phyloP scores from a whole-genome alignment of 2,113 vertebrate genomes.

The Syngnathus scovelli region DNA sequence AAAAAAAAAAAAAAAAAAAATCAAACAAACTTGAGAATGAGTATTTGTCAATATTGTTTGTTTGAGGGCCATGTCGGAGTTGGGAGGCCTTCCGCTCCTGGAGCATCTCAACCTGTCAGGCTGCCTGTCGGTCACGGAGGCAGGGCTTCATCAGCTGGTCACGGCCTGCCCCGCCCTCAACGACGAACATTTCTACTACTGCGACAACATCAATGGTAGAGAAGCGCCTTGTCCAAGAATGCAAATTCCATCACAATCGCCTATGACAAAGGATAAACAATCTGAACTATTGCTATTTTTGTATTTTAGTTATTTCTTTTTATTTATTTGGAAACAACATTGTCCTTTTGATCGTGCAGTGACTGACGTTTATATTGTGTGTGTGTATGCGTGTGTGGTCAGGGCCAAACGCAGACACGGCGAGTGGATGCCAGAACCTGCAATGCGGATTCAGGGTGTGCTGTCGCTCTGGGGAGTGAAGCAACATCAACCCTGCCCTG shows the following conservation, averaged over 20 bases:
- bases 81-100: slow-evolving; percentile 86
- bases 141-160: slow-evolving; percentile 90
- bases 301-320: neutral
- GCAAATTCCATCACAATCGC: too few species aligned
- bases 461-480: slow-evolving; percentile 97
- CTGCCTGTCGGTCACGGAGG: slow-evolving; percentile 87
- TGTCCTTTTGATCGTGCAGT: too few species aligned
- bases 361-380: neutral
- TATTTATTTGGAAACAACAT: neutral
- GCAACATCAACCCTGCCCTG: slow-evolving; percentile 13
- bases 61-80: slow-evolving; percentile 83
- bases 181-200: slow-evolving; percentile 99
- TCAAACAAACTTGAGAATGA: too few species aligned
- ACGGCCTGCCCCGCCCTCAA: slow-evolving; percentile 89
- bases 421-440: slow-evolving; percentile 98
- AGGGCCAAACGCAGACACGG: slow-evolving; percentile 95
- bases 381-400: slow-evolving; percentile 49
- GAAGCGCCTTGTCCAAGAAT: too few species aligned
- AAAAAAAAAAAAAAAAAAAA: too few species aligned
- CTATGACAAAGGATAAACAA: too few species aligned
- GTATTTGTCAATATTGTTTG: neutral
- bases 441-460: slow-evolving; percentile 98
- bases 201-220: slow-evolving; percentile 96
- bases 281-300: neutral
- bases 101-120: slow-evolving; percentile 96